Evolutionary conservation across 2,797 vertebrate species (phyloP).

Genomic region (Aldrovandia affinis): DNA sequence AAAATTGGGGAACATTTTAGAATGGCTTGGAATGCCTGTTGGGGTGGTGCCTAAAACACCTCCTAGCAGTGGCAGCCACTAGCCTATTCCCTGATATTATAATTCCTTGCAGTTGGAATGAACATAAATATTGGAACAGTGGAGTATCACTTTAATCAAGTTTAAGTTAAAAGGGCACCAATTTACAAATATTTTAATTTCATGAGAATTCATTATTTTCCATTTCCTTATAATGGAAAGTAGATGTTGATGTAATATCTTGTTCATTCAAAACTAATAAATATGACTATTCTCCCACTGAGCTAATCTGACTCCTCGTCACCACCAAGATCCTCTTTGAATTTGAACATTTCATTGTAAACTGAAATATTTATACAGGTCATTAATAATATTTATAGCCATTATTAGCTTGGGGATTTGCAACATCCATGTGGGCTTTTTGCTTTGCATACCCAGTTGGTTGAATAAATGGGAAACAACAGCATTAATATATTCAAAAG

Average conservation of each 20-base stretch:
- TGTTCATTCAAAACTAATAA: not conserved
- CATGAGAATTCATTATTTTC: slow-evolving; percentile 49
- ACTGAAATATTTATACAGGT: not conserved
- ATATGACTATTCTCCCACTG: not conserved
- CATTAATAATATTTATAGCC: not conserved
- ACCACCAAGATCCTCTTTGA: not conserved
- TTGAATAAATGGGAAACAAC: not conserved
- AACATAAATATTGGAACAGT: too few species aligned
- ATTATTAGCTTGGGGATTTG: too few species aligned
- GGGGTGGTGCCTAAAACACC: too few species aligned
- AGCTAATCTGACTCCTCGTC: not conserved
- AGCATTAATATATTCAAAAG: not conserved
- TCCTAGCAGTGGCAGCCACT: too few species aligned
- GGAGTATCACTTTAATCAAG: too few species aligned
- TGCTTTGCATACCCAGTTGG: not conserved
- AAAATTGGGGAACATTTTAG: too few species aligned
- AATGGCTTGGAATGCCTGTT: too few species aligned
- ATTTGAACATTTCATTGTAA: not conserved
- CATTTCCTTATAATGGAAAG: slow-evolving; percentile 22
- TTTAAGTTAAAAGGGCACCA: slow-evolving; percentile 9
- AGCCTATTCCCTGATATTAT: too few species aligned
- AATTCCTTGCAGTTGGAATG: too few species aligned
- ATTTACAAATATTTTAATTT: slow-evolving; percentile 18
- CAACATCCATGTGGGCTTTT: not conserved
- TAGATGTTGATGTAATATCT: slow-evolving; percentile 32